Evolutionary conservation across 2,797 vertebrate genomes (phyloP), one percentile per base, ranked within the genome.

Genomic region (Malurus splendens): DNA sequence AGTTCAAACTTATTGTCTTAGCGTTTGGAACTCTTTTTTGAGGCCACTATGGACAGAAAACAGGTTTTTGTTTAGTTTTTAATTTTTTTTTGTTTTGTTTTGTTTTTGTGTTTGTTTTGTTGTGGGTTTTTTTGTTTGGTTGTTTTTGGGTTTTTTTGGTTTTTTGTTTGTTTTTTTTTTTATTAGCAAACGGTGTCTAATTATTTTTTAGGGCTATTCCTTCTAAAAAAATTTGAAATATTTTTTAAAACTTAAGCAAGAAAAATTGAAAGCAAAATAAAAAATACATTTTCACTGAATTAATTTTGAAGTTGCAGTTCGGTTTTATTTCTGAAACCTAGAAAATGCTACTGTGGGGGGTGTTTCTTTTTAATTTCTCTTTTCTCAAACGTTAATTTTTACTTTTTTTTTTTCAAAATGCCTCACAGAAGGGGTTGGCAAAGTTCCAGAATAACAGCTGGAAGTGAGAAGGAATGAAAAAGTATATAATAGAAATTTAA

Each of bases 1-100:
- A 87, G 87, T 92, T 93, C 94, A 93, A 94, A 92, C 94, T 92
- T 93, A 76, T n/a, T n/a, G n/a, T n/a, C n/a, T n/a, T n/a, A n/a
- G n/a, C n/a, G n/a, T n/a, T n/a, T n/a, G n/a, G n/a, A n/a, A n/a
- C n/a, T n/a, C n/a, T n/a, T n/a, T n/a, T n/a, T n/a, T n/a, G n/a
- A n/a, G n/a, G n/a, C n/a, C n/a, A n/a, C n/a, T n/a, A n/a, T n/a
- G n/a, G n/a, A n/a, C n/a, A n/a, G n/a, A n/a, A n/a, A n/a, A n/a
- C n/a, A n/a, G n/a, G n/a, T n/a, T n/a, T n/a, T n/a, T n/a, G n/a
- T n/a, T n/a, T n/a, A n/a, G n/a, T n/a, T n/a, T n/a, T n/a, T n/a
- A n/a, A n/a, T n/a, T n/a, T n/a, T n/a, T n/a, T n/a, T n/a, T n/a
- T n/a, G n/a, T n/a, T n/a, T n/a, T n/a, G n/a, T n/a, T n/a, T n/a